Conservation (phyloP, 2,113 vertebrate species). For the Strigops habroptila region DNA sequence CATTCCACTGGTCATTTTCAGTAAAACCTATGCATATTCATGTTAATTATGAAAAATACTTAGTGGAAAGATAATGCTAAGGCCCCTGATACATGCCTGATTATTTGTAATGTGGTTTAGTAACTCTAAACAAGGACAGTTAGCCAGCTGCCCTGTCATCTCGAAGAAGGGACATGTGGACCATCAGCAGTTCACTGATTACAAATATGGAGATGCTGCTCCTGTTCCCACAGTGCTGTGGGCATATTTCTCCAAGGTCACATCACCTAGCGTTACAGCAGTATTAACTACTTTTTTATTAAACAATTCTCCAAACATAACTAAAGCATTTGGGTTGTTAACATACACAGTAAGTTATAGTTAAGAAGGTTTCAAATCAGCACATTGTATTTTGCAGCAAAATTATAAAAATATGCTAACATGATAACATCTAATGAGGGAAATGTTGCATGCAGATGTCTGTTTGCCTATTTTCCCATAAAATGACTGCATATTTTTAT, state of each 20-base stretch:
- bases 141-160: fast-evolving
- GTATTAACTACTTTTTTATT: not conserved
- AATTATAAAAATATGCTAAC: constrained; percentile 65
- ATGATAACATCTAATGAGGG: constrained; percentile 61
- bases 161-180: not conserved
- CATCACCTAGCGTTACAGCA: fast-evolving
- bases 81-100: not conserved
- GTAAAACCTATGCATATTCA: not conserved
- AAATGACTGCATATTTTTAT: constrained; percentile 69
- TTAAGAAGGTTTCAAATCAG: constrained; percentile 58
- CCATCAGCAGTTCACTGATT: not conserved
- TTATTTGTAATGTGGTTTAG: not conserved
- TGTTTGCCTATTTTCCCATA: constrained; percentile 63
- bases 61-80: not conserved
- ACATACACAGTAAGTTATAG: constrained; percentile 37
- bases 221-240: not conserved
- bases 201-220: not conserved
- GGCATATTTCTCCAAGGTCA: not conserved
- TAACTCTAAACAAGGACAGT: not conserved
- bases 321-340: constrained; percentile 52
- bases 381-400: constrained; percentile 60
- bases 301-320: constrained; percentile 17
- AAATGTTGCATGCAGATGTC: constrained; percentile 66
- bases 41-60: not conserved
- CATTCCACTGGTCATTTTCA: fast-evolving